Conservation (phyloP, 1,140 invertebrate species). For the Araneus ventricosus region DNA sequence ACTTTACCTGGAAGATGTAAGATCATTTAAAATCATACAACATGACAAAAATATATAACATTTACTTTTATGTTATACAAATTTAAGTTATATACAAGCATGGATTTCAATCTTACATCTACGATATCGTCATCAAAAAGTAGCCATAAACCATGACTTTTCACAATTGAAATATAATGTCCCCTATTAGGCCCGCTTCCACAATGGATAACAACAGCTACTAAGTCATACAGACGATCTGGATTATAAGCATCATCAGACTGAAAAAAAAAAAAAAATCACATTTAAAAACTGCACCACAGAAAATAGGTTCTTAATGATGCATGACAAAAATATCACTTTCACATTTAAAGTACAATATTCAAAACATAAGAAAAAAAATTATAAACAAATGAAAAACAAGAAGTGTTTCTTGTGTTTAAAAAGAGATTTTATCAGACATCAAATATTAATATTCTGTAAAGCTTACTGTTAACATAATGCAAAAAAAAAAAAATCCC, state of each 20-base stretch:
- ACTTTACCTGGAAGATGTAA: too few relatives aligned
- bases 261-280: conserved; percentile 82
- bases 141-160: conserved; percentile 99
- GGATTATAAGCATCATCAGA: conserved; percentile 98
- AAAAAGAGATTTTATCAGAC: too few relatives aligned
- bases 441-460: too few relatives aligned
- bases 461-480: too few relatives aligned
- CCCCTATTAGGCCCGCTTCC: conserved; percentile 99
- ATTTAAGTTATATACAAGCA: not conserved
- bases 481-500: too few relatives aligned
- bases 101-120: conserved; percentile 88
- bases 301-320: not conserved
- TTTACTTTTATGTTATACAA: too few relatives aligned
- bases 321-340: too few relatives aligned
- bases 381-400: too few relatives aligned
- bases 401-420: too few relatives aligned
- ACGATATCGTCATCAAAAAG: conserved; percentile 99
- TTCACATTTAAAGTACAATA: too few relatives aligned
- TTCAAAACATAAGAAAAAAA: too few relatives aligned
- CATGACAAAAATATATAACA: not conserved
- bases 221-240: conserved; percentile 97
- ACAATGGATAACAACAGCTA: conserved; percentile 99
- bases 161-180: conserved; percentile 99
- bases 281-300: not conserved
- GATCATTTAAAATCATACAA: not conserved